A percentile compares a stretch with the other conserved stretches of the same genome.
Evolutionary conservation across 2,797 vertebrate species (phyloP).

Genomic region (Leuciscus waleckii): DNA sequence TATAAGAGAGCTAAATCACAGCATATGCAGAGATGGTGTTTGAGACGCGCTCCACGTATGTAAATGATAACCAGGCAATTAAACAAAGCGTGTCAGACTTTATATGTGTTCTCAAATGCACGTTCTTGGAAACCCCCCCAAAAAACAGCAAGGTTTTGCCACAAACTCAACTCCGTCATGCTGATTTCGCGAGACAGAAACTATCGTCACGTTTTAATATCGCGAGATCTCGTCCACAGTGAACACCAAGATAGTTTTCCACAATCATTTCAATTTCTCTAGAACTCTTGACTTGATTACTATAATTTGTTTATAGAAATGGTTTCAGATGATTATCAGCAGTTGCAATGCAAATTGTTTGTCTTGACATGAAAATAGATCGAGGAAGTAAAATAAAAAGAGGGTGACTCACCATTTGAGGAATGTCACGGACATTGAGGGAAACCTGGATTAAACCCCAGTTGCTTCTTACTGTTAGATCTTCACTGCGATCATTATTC

Average conservation of each 20-base stretch:
- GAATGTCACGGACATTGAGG: conserved; percentile 88
- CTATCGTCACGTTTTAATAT: too few species aligned
- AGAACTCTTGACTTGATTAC: neutral
- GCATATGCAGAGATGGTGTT: too few species aligned
- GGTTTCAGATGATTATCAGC: conserved; percentile 1
- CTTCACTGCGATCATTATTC: conserved; percentile 90
- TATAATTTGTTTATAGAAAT: conserved; percentile 19
- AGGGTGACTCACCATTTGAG: conserved; percentile 85
- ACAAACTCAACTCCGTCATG: too few species aligned
- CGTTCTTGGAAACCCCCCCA: too few species aligned
- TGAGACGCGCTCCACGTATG: too few species aligned
- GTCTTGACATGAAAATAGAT: neutral
- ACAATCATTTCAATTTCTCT: neutral
- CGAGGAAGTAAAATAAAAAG: neutral
- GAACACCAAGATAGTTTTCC: neutral
- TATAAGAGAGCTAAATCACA: too few species aligned
- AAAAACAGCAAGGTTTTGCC: too few species aligned
- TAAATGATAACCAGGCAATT: too few species aligned
- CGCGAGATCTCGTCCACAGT: too few species aligned
- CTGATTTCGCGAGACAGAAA: too few species aligned
- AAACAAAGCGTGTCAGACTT: too few species aligned
- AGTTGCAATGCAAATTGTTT: neutral
- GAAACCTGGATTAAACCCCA: conserved; percentile 95
- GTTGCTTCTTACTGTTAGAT: conserved; percentile 84
- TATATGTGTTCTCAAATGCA: too few species aligned